Evolutionary conservation across 1,140 invertebrate genomes (phyloP).

Genomic region (Mercenaria mercenaria): DNA sequence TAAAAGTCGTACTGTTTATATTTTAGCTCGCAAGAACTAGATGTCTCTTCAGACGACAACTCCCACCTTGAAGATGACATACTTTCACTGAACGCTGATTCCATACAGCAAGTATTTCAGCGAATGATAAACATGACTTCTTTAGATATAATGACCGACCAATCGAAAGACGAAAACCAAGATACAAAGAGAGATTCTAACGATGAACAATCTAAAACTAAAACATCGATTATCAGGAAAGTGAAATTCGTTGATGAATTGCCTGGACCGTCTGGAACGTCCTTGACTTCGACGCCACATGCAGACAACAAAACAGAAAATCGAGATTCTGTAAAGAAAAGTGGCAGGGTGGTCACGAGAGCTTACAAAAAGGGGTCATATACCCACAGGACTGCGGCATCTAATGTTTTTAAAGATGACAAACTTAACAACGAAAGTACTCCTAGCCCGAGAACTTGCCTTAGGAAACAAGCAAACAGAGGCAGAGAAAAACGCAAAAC

Average conservation of each 20-base stretch:
- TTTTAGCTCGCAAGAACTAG: neutral
- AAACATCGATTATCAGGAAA: neutral
- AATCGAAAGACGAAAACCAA: neutral
- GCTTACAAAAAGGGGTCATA: neutral
- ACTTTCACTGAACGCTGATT: constrained; percentile 42
- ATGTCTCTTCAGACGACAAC: neutral
- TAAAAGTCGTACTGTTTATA: too few species aligned
- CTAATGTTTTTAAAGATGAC: neutral
- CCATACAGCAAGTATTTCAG: constrained; percentile 58
- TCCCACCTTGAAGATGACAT: neutral
- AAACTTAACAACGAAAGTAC: neutral
- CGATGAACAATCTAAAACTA: neutral
- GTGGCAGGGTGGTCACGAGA: neutral
- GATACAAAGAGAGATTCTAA: neutral
- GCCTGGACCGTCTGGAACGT: neutral
- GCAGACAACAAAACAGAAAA: neutral
- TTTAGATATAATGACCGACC: neutral
- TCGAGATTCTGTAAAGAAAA: neutral
- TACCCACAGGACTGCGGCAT: neutral
- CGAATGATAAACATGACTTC: constrained; percentile 55
- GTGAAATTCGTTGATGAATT: constrained; percentile 31
- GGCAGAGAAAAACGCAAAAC: neutral
- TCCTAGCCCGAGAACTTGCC: too few species aligned
- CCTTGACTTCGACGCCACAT: neutral
- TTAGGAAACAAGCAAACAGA: neutral